Percentiles rank a stretch among this genome's conserved stretches.
Evolutionary conservation across 1,140 invertebrate genomes (phyloP).

Genomic region (Charaxes varanes): DNA sequence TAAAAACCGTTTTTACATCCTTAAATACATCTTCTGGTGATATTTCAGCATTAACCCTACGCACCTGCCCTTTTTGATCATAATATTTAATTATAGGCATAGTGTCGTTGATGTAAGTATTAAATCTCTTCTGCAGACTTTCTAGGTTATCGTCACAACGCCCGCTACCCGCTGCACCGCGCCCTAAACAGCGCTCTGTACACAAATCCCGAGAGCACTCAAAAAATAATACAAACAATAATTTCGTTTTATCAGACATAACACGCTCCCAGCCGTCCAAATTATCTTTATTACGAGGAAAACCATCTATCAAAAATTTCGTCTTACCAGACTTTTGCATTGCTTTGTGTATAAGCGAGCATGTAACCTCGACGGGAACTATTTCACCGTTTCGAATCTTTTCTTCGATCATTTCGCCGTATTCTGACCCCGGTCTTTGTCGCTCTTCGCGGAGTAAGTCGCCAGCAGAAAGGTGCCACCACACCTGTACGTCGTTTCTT

Average conservation of each 20-base stretch:
- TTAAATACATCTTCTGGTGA: conserved; percentile 82
- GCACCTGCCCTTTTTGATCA: conserved; percentile 82
- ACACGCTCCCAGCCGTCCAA: conserved; percentile 94
- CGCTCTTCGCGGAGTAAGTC: conserved; percentile 96
- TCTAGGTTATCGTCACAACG: conserved; percentile 96
- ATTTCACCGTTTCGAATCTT: conserved; percentile 97
- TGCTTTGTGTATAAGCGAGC: conserved; percentile 90
- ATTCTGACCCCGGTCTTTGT: conserved; percentile 87
- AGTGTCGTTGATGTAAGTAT: conserved; percentile 92
- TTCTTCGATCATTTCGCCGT: conserved; percentile 93
- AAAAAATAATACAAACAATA: conserved; percentile 95
- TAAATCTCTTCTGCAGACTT: conserved; percentile 91
- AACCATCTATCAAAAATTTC: conserved; percentile 98
- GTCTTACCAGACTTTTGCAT: conserved; percentile 82
- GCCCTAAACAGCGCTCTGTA: conserved; percentile 86
- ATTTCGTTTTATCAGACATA: conserved; percentile 89
- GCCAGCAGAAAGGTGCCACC: conserved; percentile 98
- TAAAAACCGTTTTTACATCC: conserved; percentile 67
- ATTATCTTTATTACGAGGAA: conserved; percentile 98
- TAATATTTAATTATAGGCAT: conserved; percentile 96
- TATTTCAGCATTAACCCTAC: conserved; percentile 83
- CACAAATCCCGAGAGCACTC: conserved; percentile 92
- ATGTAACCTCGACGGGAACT: conserved; percentile 99
- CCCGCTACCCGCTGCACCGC: conserved; percentile 92
- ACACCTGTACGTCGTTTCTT: too few species aligned